phyloP scores from a whole-genome alignment of 2,797 vertebrate genomes.

The Xiphorhynchus erythropygius region DNA sequence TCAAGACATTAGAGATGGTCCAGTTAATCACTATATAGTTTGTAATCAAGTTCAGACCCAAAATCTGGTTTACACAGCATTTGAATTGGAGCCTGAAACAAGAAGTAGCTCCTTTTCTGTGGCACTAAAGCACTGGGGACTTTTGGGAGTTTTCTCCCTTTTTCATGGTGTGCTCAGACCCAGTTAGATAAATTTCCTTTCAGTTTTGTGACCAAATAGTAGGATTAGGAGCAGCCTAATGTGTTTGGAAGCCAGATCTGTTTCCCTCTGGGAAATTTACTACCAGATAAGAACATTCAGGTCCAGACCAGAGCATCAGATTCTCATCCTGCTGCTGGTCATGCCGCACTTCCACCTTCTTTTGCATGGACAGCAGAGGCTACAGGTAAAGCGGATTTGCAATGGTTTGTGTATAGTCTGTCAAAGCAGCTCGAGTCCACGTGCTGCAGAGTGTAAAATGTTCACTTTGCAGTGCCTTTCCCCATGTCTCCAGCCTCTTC shows the following conservation, averaged over 20 bases:
- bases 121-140: neutral
- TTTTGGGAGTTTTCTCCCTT: neutral
- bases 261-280: neutral
- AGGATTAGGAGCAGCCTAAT: neutral
- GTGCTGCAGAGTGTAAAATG: neutral
- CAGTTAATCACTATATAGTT: neutral
- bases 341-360: neutral
- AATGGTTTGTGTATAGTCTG: fast-evolving
- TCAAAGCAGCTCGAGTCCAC: neutral
- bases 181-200: neutral
- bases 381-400: neutral
- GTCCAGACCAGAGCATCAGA: neutral
- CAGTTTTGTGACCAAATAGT: neutral
- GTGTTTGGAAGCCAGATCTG: neutral
- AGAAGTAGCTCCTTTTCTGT: neutral
- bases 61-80: neutral
- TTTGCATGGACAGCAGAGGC: fast-evolving
- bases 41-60: neutral
- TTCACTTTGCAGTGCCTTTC: neutral
- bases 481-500: fast-evolving
- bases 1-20: neutral
- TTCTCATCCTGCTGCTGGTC: neutral
- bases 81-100: neutral
- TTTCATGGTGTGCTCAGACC: neutral
- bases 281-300: neutral